A percentile compares a stretch with the other conserved stretches of the same genome.
These are phyloP conservation scores for Carapus acus DNA, from an alignment of 2,797 vertebrate species.

Conservation along the genomic window DNA sequence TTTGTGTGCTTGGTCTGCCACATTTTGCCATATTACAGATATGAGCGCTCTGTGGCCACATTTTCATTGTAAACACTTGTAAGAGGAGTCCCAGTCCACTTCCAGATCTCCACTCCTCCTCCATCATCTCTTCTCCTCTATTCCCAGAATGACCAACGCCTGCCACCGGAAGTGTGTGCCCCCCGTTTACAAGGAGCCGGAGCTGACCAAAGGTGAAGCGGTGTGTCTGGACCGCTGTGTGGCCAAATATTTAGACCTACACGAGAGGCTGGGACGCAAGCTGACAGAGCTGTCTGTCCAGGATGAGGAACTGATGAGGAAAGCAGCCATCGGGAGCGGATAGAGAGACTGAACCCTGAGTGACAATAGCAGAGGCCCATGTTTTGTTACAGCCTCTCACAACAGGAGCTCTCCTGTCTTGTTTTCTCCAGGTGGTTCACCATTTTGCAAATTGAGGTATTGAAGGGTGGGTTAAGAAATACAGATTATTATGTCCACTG, in stretches of 20 bases:
- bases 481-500: constrained; percentile 9
- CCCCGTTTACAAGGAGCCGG: constrained; percentile 92
- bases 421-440: too few species aligned
- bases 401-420: constrained; percentile 1
- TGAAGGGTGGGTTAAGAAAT: constrained; percentile 13
- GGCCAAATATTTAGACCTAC: constrained; percentile 95
- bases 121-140: too few species aligned
- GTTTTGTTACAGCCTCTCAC: constrained; percentile 1
- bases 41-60: too few species aligned
- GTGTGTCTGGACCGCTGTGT: constrained; percentile 96
- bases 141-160: constrained; percentile 88
- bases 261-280: constrained; percentile 90
- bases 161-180: constrained; percentile 96
- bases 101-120: too few species aligned
- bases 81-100: too few species aligned
- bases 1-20: too few species aligned
- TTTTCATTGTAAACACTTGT: too few species aligned
- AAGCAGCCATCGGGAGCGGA: constrained; percentile 73
- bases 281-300: constrained; percentile 91
- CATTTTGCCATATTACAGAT: too few species aligned
- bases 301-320: constrained; percentile 90
- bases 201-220: constrained; percentile 90
- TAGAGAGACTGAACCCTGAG: constrained; percentile 38
- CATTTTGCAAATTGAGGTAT: too few species aligned
- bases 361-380: background rate